Conservation (phyloP, 92 coral and sea anemone species). For the Epizoanthus ramosus region DNA sequence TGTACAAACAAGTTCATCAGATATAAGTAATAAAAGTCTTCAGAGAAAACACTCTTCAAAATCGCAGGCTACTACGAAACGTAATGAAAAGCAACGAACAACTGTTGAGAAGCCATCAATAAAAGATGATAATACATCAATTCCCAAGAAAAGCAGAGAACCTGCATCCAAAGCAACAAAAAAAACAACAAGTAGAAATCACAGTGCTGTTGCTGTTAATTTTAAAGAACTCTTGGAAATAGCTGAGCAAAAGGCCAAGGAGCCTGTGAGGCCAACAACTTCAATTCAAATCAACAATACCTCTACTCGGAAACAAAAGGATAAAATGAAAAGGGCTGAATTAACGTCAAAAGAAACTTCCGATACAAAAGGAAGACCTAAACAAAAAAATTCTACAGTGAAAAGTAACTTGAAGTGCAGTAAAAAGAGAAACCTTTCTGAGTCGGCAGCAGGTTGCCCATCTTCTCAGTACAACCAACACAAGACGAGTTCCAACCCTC, state of each 20-base stretch:
- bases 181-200: neutral
- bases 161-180: slow-evolving; percentile 11
- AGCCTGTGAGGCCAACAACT: neutral
- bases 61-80: neutral
- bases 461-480: slow-evolving; percentile 7
- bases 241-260: slow-evolving; percentile 74
- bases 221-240: slow-evolving; percentile 88
- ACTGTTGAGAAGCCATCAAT: neutral
- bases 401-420: neutral
- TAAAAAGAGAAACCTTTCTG: neutral
- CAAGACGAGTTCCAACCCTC: neutral
- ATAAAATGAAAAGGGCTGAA: neutral
- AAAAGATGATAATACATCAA: neutral
- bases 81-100: neutral
- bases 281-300: neutral
- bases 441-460: neutral
- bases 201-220: slow-evolving; percentile 45
- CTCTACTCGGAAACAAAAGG: neutral
- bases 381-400: neutral
- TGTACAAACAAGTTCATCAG: neutral
- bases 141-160: slow-evolving; percentile 1
- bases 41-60: neutral
- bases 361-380: neutral
- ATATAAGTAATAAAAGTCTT: neutral
- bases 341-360: neutral